Percentiles rank a stretch among this genome's conserved stretches.
Evolutionary conservation across 2,888 invertebrate species (phyloP).

Genomic region (Anoplius nigerrimus): DNA sequence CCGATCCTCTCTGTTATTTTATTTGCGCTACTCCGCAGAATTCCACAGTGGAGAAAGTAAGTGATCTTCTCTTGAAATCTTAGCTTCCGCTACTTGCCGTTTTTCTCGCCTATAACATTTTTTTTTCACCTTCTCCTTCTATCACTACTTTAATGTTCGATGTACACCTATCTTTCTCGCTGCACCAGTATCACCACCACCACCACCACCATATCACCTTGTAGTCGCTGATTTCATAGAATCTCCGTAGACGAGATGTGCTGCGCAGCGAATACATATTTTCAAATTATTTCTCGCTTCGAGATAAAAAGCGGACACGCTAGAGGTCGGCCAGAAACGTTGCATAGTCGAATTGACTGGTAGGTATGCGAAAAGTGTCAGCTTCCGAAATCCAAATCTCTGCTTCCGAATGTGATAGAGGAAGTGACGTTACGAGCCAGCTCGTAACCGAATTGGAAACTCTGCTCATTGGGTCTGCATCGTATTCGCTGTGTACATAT

Average conservation of each 20-base stretch:
- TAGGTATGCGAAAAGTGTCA: no score
- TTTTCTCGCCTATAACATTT: constrained; percentile 47
- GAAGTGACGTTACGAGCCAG: no score
- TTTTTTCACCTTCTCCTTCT: constrained; percentile 29
- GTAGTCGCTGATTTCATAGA: constrained; percentile 49
- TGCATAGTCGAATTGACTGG: no score
- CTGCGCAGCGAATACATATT: constrained; percentile 48
- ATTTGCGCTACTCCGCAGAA: constrained; percentile 81
- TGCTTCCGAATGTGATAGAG: no score
- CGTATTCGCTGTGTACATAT: no score
- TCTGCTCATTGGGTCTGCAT: no score
- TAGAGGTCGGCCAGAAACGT: no score
- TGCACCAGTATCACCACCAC: constrained; percentile 49
- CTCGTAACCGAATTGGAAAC: no score
- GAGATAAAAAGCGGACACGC: no score
- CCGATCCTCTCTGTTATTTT: constrained; percentile 75
- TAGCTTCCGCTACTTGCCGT: constrained; percentile 63
- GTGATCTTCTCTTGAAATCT: constrained; percentile 75
- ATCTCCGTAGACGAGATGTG: constrained; percentile 13
- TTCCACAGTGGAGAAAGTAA: constrained; percentile 98
- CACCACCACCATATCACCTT: constrained; percentile 13
- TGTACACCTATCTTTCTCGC: constrained; percentile 44
- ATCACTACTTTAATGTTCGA: constrained; percentile 29
- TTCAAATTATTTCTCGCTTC: not conserved
- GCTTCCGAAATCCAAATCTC: no score